phyloP scores from a whole-genome alignment of 2,888 invertebrate species.

The Cheilosia impressa region DNA sequence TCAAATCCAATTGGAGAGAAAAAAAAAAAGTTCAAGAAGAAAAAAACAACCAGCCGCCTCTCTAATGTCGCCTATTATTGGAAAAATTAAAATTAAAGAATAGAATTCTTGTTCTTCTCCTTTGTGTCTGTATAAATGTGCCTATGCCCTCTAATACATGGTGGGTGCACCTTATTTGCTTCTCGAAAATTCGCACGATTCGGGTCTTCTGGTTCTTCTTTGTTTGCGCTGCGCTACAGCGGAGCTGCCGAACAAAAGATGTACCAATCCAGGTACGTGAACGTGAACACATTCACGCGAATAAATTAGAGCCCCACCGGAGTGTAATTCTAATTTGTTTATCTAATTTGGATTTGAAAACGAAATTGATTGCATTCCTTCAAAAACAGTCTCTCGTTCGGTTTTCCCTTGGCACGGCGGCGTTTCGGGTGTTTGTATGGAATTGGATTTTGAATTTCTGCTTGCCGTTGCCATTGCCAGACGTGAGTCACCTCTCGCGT shows the following conservation, averaged over 20 bases:
- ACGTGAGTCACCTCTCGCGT: conserved; percentile 52
- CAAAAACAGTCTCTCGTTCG: conserved; percentile 10
- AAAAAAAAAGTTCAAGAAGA: not conserved
- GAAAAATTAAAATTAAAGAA: conserved; percentile 39
- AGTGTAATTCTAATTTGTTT: conserved; percentile 5
- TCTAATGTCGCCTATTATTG: conserved; percentile 60
- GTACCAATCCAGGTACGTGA: conserved; percentile 25
- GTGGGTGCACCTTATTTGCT: conserved; percentile 46
- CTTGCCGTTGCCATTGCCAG: not conserved
- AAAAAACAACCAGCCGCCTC: conserved; percentile 7
- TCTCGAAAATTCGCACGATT: conserved; percentile 69
- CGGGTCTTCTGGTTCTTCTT: conserved; percentile 47
- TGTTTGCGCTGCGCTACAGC: conserved; percentile 35
- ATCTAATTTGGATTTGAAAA: not conserved
- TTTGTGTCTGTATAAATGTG: conserved; percentile 3
- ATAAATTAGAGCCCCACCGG: conserved; percentile 11
- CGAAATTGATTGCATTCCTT: conserved; percentile 29
- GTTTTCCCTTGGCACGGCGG: not conserved
- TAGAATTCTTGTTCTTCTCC: conserved; percentile 9
- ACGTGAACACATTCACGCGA: conserved; percentile 10
- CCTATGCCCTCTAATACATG: conserved; percentile 7
- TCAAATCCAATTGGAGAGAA: conserved; percentile 5
- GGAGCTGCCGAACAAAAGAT: conserved; percentile 16
- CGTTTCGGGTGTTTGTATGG: conserved; percentile 21
- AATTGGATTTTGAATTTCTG: not conserved